Base-by-base conservation (phyloP, 2,888 invertebrate genomes). In the Euclidia mi region DNA sequence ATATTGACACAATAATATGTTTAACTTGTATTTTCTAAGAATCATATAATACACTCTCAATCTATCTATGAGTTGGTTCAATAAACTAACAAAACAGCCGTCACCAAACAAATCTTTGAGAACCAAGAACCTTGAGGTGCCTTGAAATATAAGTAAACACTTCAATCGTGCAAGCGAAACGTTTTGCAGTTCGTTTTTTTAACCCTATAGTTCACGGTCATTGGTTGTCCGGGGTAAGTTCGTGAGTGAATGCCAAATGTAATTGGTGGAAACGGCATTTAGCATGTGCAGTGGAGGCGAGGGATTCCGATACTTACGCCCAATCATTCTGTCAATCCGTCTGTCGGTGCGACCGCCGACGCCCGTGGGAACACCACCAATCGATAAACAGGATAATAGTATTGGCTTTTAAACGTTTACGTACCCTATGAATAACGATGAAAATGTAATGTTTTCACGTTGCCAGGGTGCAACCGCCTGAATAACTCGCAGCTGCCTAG, bases 301-400 rank as follows among this genome's bases (percentile, higher is more conserved):
- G 61, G 80, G 65, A 71, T 78, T 78, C 76, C 82, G 80, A 80
- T 87, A 88, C 89, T 92, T 91, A 90, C 82, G 71, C 75, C 83
- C 91, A 92, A 92, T 92, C 92, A 90, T 84, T 71, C 83, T 90
- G 92, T 92, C 92, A 92, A 89, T 81, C 88, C 83, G 83, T 85
- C 88, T 72, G 78, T 79, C 77, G 49, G 65, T 58, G 55, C 56
- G 57, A 72, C n/a, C 60, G 64, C 62, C 60, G 60, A 69, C 60
- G 72, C 79, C 78, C 91, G 90, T 91, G 90, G 85, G 90, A 91
- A 89, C 80, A 76, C 50, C 63, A 43, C 78, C 81, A 58, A 64
- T 76, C 73, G 73, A 66, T 69, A 64, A 55, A 71, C 65, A 68
- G 61, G 78, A 80, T 70, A 66, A 77, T 76, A 65, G 47, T 65